phyloP scores from a whole-genome alignment of 37 sponge, comb jelly and placozoan genomes.

The Chondrosia reniformis region DNA sequence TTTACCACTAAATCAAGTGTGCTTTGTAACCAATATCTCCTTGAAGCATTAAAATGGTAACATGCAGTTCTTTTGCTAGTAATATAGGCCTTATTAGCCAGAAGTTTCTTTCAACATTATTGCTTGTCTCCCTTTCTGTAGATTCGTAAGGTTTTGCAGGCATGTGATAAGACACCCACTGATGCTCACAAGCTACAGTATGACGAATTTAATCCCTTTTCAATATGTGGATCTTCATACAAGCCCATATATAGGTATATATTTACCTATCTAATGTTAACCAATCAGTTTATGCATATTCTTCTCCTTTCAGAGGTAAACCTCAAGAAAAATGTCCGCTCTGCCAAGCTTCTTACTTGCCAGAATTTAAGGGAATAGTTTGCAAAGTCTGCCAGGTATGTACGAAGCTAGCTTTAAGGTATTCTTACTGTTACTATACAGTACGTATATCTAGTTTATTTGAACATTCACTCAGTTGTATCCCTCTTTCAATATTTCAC shows the following conservation, averaged over 20 bases:
- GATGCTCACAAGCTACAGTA: slow-evolving; percentile 92
- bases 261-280: neutral
- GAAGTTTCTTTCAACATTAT: neutral
- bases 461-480: no score
- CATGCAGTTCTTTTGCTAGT: no score
- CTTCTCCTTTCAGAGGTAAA: neutral
- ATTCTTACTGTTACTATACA: no score
- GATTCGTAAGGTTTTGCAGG: slow-evolving; percentile 88
- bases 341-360: slow-evolving; percentile 72
- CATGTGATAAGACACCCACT: slow-evolving; percentile 87
- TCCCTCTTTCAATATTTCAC: no score
- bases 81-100: no score
- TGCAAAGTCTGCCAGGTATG: slow-evolving; percentile 84
- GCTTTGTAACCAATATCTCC: no score
- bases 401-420: no score
- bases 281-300: neutral
- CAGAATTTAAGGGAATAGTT: slow-evolving; percentile 80
- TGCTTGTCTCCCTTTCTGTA: neutral
- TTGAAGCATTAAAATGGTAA: no score
- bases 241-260: slow-evolving; percentile 32
- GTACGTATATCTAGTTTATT: no score
- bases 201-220: slow-evolving; percentile 95
- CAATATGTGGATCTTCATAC: slow-evolving; percentile 81
- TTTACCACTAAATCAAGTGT: no score
- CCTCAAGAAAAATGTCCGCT: slow-evolving; percentile 85